A percentile compares a stretch with the other conserved stretches of the same genome.
Conservation (phyloP, 37 sponge, comb jelly and placozoan genomes). For the Hexactinellida sp. region DNA sequence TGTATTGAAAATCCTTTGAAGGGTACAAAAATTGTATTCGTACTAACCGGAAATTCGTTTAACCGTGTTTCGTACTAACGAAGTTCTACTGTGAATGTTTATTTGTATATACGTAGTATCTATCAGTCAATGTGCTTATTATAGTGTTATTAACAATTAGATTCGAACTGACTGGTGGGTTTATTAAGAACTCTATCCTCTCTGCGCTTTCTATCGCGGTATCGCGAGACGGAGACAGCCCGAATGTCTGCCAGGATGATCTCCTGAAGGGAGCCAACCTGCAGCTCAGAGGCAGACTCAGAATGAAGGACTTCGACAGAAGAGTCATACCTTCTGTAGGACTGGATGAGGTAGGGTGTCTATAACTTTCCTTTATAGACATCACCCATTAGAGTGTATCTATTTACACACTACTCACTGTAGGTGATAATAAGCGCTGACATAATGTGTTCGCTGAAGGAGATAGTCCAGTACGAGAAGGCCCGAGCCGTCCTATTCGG, state of each 20-base stretch:
- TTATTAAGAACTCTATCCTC: slow-evolving; percentile 70
- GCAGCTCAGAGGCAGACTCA: slow-evolving; percentile 66
- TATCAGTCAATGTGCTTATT: not conserved
- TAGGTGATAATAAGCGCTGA: slow-evolving; percentile 19
- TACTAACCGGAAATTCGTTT: too few relatives aligned
- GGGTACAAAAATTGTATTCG: too few relatives aligned
- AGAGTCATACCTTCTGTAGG: slow-evolving; percentile 49
- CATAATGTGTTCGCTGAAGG: slow-evolving; percentile 25
- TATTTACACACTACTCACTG: not conserved
- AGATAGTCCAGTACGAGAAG: slow-evolving; percentile 70
- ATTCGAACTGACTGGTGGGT: slow-evolving; percentile 70
- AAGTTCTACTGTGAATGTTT: too few relatives aligned
- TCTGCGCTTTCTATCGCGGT: slow-evolving; percentile 71
- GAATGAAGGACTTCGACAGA: slow-evolving; percentile 79
- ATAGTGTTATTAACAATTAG: slow-evolving; percentile 7
- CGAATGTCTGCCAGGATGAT: slow-evolving; percentile 48
- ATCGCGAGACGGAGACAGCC: slow-evolving; percentile 58
- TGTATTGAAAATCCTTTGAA: too few relatives aligned
- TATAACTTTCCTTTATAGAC: too few relatives aligned
- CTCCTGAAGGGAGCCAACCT: slow-evolving; percentile 60
- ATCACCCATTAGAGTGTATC: too few relatives aligned
- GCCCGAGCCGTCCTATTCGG: slow-evolving; percentile 72
- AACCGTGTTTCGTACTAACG: too few relatives aligned
- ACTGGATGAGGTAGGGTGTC: slow-evolving; percentile 60
- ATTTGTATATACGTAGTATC: not conserved